phyloP scores from a whole-genome alignment of 2,113 vertebrate species.

The Sardina pilchardus region DNA sequence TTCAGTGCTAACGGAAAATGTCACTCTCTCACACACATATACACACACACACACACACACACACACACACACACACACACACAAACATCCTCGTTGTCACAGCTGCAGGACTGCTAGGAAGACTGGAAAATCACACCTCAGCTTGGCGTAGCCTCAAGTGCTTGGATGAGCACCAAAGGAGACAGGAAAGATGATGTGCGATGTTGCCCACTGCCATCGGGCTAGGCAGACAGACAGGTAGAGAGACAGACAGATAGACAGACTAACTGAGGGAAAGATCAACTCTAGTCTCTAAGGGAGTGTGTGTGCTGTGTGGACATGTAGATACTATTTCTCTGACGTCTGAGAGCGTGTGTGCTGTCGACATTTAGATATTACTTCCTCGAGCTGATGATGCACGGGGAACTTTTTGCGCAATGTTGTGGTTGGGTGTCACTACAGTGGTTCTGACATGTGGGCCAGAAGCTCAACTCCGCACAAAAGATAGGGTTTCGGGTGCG shows the following conservation, averaged over 20 bases:
- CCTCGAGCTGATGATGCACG: too few species aligned
- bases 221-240: background rate
- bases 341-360: background rate
- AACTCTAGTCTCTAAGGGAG: background rate
- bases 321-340: too few species aligned
- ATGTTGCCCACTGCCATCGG: background rate
- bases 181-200: background rate
- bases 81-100: background rate
- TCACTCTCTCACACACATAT: slow-evolving; percentile 57
- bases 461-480: too few species aligned
- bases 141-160: background rate
- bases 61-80: too few species aligned
- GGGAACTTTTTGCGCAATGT: too few species aligned
- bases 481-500: too few species aligned
- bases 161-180: background rate
- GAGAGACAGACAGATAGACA: background rate
- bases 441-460: too few species aligned
- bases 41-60: background rate
- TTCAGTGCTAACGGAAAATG: slow-evolving; percentile 75
- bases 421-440: too few species aligned
- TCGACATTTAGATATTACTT: too few species aligned
- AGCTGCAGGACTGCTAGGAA: background rate
- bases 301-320: too few species aligned
- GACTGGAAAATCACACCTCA: background rate
- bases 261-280: background rate